A percentile compares a stretch with the other conserved stretches of the same genome.
Evolutionary conservation across 2,113 vertebrate genomes (phyloP).

Genomic region (Apteryx owenii): DNA sequence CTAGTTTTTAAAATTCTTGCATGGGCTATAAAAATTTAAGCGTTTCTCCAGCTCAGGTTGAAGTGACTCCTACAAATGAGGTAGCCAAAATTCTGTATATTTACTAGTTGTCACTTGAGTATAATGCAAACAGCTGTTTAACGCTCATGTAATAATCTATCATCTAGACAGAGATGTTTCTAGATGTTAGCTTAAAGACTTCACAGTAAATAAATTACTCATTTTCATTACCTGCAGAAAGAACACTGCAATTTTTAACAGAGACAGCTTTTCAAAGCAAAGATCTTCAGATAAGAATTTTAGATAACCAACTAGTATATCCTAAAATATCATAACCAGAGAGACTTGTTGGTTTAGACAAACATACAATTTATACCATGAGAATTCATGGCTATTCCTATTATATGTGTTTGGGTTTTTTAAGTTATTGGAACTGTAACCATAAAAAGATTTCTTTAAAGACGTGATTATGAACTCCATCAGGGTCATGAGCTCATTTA

Average conservation of each 20-base stretch:
- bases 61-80: background rate
- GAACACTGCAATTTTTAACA: background rate
- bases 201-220: background rate
- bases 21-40: background rate
- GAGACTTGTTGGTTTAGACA: background rate
- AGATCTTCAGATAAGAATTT: background rate
- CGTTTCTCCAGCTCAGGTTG: background rate
- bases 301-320: background rate
- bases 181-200: background rate
- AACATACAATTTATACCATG: background rate
- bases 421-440: background rate
- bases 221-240: background rate
- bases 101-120: background rate
- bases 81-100: background rate
- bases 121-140: background rate
- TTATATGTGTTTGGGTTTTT: accelerated
- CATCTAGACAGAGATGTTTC: background rate
- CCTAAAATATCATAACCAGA: background rate
- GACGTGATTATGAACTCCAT: background rate
- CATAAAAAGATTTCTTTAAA: background rate
- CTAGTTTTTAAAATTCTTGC: background rate
- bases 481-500: background rate
- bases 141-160: background rate
- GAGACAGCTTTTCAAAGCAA: background rate
- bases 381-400: background rate